Base-by-base conservation (phyloP, 2,888 invertebrate genomes). In the Erebia aethiops region DNA sequence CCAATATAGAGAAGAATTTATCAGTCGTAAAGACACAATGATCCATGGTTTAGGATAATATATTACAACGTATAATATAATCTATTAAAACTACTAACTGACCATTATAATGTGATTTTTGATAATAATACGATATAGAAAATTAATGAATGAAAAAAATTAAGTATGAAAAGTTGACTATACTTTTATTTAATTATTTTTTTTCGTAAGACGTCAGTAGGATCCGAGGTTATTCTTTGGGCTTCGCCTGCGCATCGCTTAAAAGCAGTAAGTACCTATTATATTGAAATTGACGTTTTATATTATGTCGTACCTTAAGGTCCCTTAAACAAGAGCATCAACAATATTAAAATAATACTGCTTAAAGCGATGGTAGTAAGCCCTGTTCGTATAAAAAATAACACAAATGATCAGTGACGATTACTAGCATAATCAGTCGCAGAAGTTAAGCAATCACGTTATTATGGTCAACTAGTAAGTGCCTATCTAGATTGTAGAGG, bases 1-100 rank as follows among this genome's bases (percentile, higher is more conserved):
- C 83, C 82, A 89, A 87, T 88, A 88, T 85, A 86, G 78, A 81
- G 81, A 87, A 85, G 82, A 84, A 82, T 84, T 84, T 80, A 77
- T 90, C 86, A 87, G 86, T 89, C 87, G 79, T 84, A 83, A 83
- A 85, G 86, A 84, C 81, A 80, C 79, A 74, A 76, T 71, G 72
- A 71, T 75, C 70, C 75, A 71, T 77, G 67, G 75, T 71, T 58
- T 75, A 64, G 35, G 56, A 58, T 70, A 58, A 58, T 70, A 58
- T 70, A 75, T 71, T 67, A 74, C 71, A 69, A 72, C 74, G 75
- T 65, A 75, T 71, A 69, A 70, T 72, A 74, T 71, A 71, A 75
- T 74, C 70, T 67, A 71, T 1, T 46, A 43, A 70, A 67, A 70
- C 71, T 72, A 74, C 75, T 71, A 74, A 49, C 74, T 73, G 73